Base-by-base conservation (phyloP, 2,888 invertebrate species). In the Dorcus parallelipipedus region DNA sequence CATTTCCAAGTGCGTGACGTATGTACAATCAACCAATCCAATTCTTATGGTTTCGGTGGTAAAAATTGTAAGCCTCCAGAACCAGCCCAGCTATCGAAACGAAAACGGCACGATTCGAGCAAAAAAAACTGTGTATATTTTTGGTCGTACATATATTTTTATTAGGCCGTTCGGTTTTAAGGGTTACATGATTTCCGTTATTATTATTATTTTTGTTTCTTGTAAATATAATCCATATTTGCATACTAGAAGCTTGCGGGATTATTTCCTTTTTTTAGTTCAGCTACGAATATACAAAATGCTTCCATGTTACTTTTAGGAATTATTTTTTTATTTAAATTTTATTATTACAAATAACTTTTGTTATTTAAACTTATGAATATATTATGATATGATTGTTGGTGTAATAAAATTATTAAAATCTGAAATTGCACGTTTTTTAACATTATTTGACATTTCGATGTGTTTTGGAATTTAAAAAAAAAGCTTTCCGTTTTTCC, bases 321-420 rank as follows among this genome's bases (percentile, higher is more conserved):
- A 69, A 60, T 66, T 67, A 62, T 64, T 74, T 74, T 74, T 74
- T 73, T 73, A 73, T 74, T 74, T 74, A 74, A 53, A 57, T 76
- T 73, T 76, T 77, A 75, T 75, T 70, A 73, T 73, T 74, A 75
- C 73, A 69, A 71, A 76, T 75, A 73, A 76, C 75, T 78, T 78
- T 77, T 77, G 77, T 78, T 78, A 77, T 77, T 75, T 75, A 73
- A 76, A 77, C 75, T 76, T 76, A 77, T 75, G 74, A 76, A 76
- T 76, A 76, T 77, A 77, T 77, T 75, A 76, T 73, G 75, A 78
- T 77, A 78, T 78, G 77, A 78, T 78, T 79, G 78, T 79, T 79
- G 78, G 78, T 79, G 78, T 79, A 79, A 79, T 79, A 78, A 78
- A 78, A 74, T 71, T 66, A 70, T 69, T 71, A 71, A 72, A 73